Conservation (phyloP, 1,140 invertebrate species). For the Microvelia longipes region DNA sequence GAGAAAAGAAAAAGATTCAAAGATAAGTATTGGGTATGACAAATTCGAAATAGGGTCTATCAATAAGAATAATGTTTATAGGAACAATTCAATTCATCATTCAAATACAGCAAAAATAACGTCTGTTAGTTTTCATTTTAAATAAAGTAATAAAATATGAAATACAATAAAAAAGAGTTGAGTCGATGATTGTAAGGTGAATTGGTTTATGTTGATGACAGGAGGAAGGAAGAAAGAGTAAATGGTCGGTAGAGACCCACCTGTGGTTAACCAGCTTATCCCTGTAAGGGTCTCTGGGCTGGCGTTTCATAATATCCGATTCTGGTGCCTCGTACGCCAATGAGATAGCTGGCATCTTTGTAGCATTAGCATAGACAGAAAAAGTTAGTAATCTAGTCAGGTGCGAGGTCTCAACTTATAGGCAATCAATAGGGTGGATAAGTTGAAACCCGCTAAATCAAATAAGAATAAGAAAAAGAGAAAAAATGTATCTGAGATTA, state of each 20-base stretch:
- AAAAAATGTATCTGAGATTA: background rate
- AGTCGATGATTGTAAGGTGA: no score
- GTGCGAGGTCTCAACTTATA: constrained; percentile 5
- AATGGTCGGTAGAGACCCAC: constrained; percentile 31
- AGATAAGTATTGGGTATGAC: no score
- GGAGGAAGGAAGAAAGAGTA: background rate
- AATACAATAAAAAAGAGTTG: no score
- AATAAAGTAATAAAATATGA: no score
- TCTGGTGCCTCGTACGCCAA: constrained; percentile 91
- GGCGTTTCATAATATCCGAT: constrained; percentile 92
- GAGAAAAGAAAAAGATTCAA: no score
- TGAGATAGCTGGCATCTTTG: constrained; percentile 83
- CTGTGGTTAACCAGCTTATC: constrained; percentile 93
- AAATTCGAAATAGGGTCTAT: no score
- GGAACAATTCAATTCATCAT: no score
- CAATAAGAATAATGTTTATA: no score
- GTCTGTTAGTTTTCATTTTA: no score
- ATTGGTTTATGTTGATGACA: background rate
- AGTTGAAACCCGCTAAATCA: background rate
- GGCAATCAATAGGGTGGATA: background rate
- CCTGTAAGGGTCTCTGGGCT: constrained; percentile 80
- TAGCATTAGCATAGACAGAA: constrained; percentile 20
- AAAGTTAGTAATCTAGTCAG: constrained; percentile 13
- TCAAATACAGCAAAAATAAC: no score
- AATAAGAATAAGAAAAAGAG: background rate